Percentiles rank a stretch among this genome's conserved stretches.
Evolutionary conservation across 2,888 invertebrate genomes (phyloP).

Genomic region (Molanna angustata): DNA sequence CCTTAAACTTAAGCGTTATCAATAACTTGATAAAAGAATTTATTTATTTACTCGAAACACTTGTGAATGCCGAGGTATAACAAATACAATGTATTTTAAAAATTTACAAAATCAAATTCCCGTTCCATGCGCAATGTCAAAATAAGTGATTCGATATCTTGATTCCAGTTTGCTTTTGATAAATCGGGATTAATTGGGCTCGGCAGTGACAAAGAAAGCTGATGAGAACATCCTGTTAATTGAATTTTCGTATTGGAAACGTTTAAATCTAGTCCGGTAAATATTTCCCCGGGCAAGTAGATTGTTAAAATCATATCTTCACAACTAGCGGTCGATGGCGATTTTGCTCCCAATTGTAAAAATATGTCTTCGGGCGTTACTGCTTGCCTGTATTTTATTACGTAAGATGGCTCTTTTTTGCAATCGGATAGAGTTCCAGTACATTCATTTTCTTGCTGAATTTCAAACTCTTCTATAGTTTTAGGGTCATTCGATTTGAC

Average conservation of each 20-base stretch:
- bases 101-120: constrained; percentile 85
- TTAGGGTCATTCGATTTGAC: constrained; percentile 28
- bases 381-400: constrained; percentile 80
- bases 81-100: constrained; percentile 52
- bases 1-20: no score
- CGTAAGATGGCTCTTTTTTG: constrained; percentile 68
- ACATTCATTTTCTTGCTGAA: constrained; percentile 53
- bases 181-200: constrained; percentile 79
- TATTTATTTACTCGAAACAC: no score
- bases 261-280: constrained; percentile 71
- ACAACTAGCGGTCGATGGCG: constrained; percentile 75
- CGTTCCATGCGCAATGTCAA: constrained; percentile 72
- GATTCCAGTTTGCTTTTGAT: constrained; percentile 79
- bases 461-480: constrained; percentile 51
- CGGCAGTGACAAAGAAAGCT: constrained; percentile 72
- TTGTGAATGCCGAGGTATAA: neutral
- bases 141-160: constrained; percentile 60
- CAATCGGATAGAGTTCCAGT: constrained; percentile 57
- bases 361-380: constrained; percentile 84
- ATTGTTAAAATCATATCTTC: constrained; percentile 83
- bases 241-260: constrained; percentile 61
- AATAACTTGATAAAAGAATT: no score
- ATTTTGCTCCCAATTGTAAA: constrained; percentile 82
- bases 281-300: constrained; percentile 71
- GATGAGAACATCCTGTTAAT: constrained; percentile 62